Base-by-base conservation (phyloP, 2,797 vertebrate species). In the Crenichthys baileyi region DNA sequence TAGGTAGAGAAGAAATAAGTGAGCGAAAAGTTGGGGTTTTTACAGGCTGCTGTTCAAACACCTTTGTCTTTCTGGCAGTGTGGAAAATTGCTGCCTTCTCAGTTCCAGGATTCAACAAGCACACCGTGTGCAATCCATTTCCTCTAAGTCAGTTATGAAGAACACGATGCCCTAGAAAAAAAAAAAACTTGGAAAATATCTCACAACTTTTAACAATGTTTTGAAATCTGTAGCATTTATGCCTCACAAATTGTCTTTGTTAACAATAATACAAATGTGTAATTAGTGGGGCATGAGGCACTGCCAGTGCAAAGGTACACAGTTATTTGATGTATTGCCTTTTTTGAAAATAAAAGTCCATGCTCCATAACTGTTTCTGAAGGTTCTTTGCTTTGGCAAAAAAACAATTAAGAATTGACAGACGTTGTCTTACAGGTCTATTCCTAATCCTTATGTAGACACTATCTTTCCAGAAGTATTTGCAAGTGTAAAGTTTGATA, bases 101-200 rank as follows among this genome's bases (percentile, higher is more conserved):
- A 71, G 26, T 44, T 55, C 65, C 20, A 1, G 55, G 78, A 80
- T 70, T 76, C 77, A 80, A 76, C 56, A 56, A 56, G 41, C 11
- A 48, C 65, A 77, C 76, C 56, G 78, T 74, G 73, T 77, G 68
- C 79, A 77, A 41, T 86, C 72, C 76, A 81, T 79, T 88, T 79
- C 36, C 41, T 50, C 12, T 75, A 74, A 86, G 79, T 83, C 50
- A 79, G 72, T 73, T 80, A 72, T 73, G 77, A 81, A 65, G 73
- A 87, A 70, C 58, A 61, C 29, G 22, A 53, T 79, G 76, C 48
- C 55, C 72, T 63, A 12, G 20, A 48, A 61, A 75, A 58, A 46
- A 48, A 44, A 12, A 8, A 20, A 65, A 46, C 9, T 13, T 46
- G 5, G 41, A n/a, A 46, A 46, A 36, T n/a, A 46, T 70, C n/a